Base-by-base conservation (phyloP, 2,113 vertebrate species). In the Percopsis transmontana region DNA sequence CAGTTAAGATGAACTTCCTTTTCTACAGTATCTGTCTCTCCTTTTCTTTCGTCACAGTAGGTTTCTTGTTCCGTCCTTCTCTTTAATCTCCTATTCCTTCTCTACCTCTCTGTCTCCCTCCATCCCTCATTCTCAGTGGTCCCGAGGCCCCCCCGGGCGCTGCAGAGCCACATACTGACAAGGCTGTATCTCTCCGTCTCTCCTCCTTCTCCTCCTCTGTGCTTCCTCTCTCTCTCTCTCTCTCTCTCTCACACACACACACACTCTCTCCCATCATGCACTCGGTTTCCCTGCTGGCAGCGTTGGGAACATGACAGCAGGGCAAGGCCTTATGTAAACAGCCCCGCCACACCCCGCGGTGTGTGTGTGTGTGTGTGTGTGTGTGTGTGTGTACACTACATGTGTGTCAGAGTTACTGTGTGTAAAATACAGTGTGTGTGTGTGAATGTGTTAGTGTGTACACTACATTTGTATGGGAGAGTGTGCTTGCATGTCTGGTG, bases 291-390 rank as follows among this genome's bases (percentile, higher is more conserved):
- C 88, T 87, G 76, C 83, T 87, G 83, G 86, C 85, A 84, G 72
- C 75, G 66, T 85, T 88, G 87, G 87, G 86, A 87, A 70, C 77
- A 80, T 85, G 86, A 90, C 87, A 89, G 81, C 89, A 89, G 85
- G 77, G 82, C 85, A 83, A 84, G 82, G 88, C 88, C 86, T 91
- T 91, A 91, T 91, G 91, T 91, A 90, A 92, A 92, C 90, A 91
- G 74, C 79, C 85, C 86, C 84, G 76, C 16, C 70, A 77, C 81
- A 83, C 81, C 79, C 14, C 75, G 67, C 55, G 56, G 12, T 69
- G 74, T 81, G 62, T 77, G 79, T 79, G 68, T 76, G 58, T 72
- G 53, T 80, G 79, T 41, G 27, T 63, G 27, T 58, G 55, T 39
- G 27, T 63, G 60, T 55, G 21, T 20, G 24, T 14, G 21, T 63